Evolutionary conservation across 2,797 vertebrate genomes (phyloP), one percentile per base, ranked within the genome.

Genomic region (Halcyon badia): DNA sequence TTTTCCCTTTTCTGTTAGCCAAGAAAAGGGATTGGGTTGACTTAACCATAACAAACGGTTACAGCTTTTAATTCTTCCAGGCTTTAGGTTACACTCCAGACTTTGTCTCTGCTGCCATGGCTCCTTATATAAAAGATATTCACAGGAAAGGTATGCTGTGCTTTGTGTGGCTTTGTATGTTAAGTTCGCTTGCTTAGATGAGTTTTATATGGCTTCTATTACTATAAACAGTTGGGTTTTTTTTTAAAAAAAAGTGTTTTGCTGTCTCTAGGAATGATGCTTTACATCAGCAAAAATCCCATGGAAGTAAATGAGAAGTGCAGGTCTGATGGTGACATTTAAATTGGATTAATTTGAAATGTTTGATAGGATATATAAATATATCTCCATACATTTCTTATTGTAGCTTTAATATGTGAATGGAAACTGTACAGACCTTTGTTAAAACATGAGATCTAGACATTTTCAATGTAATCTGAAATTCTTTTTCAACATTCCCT

Each of bases 71-170:
- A 54, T 92, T 93, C 9, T 95, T 97, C 75, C 87, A 99, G 99
- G 98, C 91, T 65, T 91, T 99, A 95, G 99, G 98, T 48, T 99
- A 98, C 75, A 66, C 98, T 78, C 98, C 98, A 9, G 99, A 99
- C 98, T 99, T 99, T 62, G 98, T 99, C 51, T 98, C 98, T 6
- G 72, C 97, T 18, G 98, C 98, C 11, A 95, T 99, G 93, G 98
- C 98, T 77, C 99, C 98, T 1, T 99, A 98, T 88, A 98, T 99
- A 75, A 99, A 98, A n/a, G 99, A 99, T 88, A 99, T 99, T 96
- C 98, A 98, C 89, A 98, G 97, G 83, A 99, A 98, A 98, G 98
- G 98, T 99, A 97, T 11, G 96, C 14, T 57, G 0, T 17, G 20
- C 6, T 15, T 77, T 10, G 4, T 1, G 1, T 37, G 31, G n/a